Evolutionary conservation across 2,888 invertebrate species (phyloP), one percentile per base, ranked within the genome.

Genomic region (Flexamia atlantica): DNA sequence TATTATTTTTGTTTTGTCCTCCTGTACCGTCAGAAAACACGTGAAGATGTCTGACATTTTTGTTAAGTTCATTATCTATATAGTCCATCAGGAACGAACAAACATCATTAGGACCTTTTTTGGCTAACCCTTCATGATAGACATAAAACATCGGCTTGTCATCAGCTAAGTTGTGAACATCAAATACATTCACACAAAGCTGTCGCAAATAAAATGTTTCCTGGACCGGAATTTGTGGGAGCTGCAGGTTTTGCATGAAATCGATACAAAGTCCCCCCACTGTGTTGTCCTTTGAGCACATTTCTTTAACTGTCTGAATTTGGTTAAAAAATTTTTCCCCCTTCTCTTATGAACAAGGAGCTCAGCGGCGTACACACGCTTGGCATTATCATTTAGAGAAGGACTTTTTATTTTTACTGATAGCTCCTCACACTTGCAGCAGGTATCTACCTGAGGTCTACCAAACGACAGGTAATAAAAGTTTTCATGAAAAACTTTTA

Each of bases 191-290:
- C n/a, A n/a, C n/a, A n/a, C n/a, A n/a, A n/a, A n/a, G n/a, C n/a
- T n/a, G n/a, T n/a, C n/a, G n/a, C n/a, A n/a, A n/a, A n/a, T n/a
- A n/a, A n/a, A n/a, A n/a, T n/a, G n/a, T n/a, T n/a, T n/a, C n/a
- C n/a, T n/a, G n/a, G n/a, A n/a, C n/a, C n/a, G n/a, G n/a, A n/a
- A n/a, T n/a, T n/a, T n/a, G n/a, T n/a, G n/a, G n/a, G 9, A 81
- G 68, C 32, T 81, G 84, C n/a, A 80, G n/a, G 46, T 84, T 81
- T 60, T 84, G 81, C 83, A 83, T 83, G 25, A 30, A 83, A 30
- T 83, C 83, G 9, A 83, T 30, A 36, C 83, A 83, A 4, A 83
- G 25, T 14, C 72, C 46, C 17, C 36, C 20, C 14, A 83, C 83
- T n/a, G 50, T 40, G 32, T 36, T 20, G 20, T 76, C 28, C 28